phyloP scores from a whole-genome alignment of 2,888 invertebrate genomes.

The Chloroclysta siterata region DNA sequence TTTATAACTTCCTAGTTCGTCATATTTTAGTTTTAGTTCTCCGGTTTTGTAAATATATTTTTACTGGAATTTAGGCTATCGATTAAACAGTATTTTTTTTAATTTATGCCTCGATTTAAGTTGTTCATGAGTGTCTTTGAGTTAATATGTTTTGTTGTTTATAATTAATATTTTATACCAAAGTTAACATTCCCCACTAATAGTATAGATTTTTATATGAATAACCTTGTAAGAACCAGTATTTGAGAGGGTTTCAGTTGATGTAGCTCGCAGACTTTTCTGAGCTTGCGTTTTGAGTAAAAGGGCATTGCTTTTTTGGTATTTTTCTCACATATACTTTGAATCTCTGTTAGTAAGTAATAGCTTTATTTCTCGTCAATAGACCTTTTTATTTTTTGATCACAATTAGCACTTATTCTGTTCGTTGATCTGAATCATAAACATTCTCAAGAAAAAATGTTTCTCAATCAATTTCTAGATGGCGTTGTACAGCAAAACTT shows the following conservation, averaged over 20 bases:
- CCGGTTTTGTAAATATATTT: slow-evolving; percentile 80
- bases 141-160: slow-evolving; percentile 82
- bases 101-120: slow-evolving; percentile 82
- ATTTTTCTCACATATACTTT: background rate
- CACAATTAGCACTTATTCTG: background rate
- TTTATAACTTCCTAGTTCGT: slow-evolving; percentile 35
- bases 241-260: slow-evolving; percentile 61
- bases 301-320: slow-evolving; percentile 23
- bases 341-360: slow-evolving; percentile 7
- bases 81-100: slow-evolving; percentile 82
- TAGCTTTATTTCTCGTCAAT: background rate
- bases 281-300: slow-evolving; percentile 61
- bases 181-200: slow-evolving; percentile 90
- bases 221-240: slow-evolving; percentile 51
- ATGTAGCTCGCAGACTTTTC: slow-evolving; percentile 64
- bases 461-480: no score
- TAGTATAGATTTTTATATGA: slow-evolving; percentile 72
- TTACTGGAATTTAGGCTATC: slow-evolving; percentile 72
- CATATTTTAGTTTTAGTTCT: slow-evolving; percentile 51
- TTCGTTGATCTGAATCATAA: no score
- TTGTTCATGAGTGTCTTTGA: slow-evolving; percentile 77
- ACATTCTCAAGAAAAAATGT: no score
- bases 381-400: background rate
- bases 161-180: slow-evolving; percentile 87
- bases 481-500: no score